These are phyloP conservation scores for Syrmaticus mikado DNA, from an alignment of 2,113 vertebrate species.

Conservation along the genomic window DNA sequence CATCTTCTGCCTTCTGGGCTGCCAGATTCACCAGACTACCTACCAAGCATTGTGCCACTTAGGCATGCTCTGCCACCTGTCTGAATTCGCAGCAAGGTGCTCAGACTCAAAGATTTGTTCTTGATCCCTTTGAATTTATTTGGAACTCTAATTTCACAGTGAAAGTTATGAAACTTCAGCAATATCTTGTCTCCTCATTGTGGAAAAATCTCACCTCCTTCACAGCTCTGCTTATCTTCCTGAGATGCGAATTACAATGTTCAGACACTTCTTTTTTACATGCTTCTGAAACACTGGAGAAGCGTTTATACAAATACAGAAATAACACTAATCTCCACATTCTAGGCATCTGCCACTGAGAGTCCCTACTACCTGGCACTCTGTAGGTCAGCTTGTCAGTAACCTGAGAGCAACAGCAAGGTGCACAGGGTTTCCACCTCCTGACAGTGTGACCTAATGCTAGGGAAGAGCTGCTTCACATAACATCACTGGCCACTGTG, in stretches of 20 bases:
- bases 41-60: neutral
- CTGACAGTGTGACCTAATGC: neutral
- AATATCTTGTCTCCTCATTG: neutral
- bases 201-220: neutral
- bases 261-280: neutral
- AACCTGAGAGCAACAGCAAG: neutral
- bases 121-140: neutral
- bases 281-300: neutral
- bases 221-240: neutral
- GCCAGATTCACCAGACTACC: neutral
- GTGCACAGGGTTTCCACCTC: neutral
- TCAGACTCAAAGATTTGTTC: neutral
- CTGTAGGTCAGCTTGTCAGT: neutral
- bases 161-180: neutral
- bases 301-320: neutral
- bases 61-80: neutral
- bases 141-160: neutral
- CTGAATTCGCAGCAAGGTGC: neutral
- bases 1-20: neutral
- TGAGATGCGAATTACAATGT: neutral
- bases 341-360: neutral
- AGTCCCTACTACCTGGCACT: neutral
- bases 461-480: neutral
- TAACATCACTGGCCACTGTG: accelerated
- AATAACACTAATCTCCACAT: neutral